These are phyloP conservation scores for Plagiodera versicolora DNA, from an alignment of 2,888 invertebrate species.

Conservation along the genomic window DNA sequence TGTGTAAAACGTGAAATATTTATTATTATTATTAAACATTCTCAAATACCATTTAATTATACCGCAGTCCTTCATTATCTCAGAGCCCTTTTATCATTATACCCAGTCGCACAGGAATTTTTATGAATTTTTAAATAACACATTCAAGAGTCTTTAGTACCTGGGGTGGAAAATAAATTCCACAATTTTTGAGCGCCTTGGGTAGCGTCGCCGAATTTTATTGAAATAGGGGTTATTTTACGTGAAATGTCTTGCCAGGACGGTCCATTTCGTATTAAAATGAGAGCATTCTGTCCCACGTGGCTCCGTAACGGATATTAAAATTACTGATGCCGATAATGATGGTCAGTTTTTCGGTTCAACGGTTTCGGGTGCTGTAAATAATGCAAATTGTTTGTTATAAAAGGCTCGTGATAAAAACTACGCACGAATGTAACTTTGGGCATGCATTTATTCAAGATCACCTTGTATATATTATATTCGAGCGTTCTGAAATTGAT, in stretches of 20 bases:
- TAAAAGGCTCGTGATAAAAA: slow-evolving; percentile 9
- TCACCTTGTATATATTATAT: too few species aligned
- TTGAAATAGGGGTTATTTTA: slow-evolving; percentile 1
- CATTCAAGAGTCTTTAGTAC: neutral
- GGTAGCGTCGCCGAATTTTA: neutral
- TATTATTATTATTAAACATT: slow-evolving; percentile 3
- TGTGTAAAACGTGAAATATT: neutral
- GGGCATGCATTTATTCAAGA: too few species aligned
- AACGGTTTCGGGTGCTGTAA: slow-evolving; percentile 15
- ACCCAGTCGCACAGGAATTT: slow-evolving; percentile 6
- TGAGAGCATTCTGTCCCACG: slow-evolving; percentile 15
- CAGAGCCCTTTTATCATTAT: slow-evolving; percentile 3
- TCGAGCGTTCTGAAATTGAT: too few species aligned
- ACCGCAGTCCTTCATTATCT: slow-evolving; percentile 5
- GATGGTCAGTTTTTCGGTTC: slow-evolving; percentile 8
- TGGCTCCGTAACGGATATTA: slow-evolving; percentile 15
- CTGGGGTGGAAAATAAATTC: neutral
- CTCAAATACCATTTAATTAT: slow-evolving; percentile 8
- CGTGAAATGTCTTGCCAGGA: slow-evolving; percentile 7
- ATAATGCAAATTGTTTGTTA: slow-evolving; percentile 20
- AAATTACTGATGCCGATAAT: slow-evolving; percentile 4
- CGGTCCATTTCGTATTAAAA: slow-evolving; percentile 20
- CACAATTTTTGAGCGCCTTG: neutral
- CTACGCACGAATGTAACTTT: too few species aligned
- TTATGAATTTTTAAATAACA: slow-evolving; percentile 10